These are phyloP conservation scores for Nasonia oneida DNA, from an alignment of 2,888 invertebrate species.

Conservation along the genomic window DNA sequence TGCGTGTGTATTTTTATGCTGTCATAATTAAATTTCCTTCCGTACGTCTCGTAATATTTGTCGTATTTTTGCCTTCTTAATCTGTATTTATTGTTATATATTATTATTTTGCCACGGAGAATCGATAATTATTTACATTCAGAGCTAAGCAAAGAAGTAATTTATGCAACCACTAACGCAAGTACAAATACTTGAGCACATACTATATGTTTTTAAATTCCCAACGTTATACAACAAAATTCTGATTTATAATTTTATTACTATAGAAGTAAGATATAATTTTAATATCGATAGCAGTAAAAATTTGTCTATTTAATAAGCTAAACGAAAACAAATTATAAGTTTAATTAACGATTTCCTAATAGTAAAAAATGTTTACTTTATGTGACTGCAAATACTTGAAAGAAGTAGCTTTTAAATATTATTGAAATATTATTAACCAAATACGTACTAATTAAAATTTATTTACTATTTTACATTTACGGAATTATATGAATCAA, in stretches of 20 bases:
- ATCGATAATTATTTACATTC: conserved; percentile 38
- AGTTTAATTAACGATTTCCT: not conserved
- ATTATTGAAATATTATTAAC: not conserved
- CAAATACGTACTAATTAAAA: not conserved
- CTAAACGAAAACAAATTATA: not conserved
- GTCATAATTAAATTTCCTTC: not conserved
- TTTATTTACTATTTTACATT: conserved; percentile 13
- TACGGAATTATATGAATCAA: conserved; percentile 18
- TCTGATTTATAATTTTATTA: not conserved
- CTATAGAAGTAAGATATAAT: not conserved
- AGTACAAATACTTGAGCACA: conserved; percentile 35
- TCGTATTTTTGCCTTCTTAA: not conserved
- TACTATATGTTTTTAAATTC: not conserved
- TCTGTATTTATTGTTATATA: not conserved
- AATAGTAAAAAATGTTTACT: conserved; percentile 22
- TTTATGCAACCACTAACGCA: conserved; percentile 34
- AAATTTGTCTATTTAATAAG: not conserved
- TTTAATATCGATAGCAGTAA: not conserved
- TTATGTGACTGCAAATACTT: not conserved
- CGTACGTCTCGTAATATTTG: not conserved
- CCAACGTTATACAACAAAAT: not conserved
- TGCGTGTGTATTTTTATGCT: not conserved
- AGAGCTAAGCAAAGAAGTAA: conserved; percentile 28
- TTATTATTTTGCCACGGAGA: conserved; percentile 9
- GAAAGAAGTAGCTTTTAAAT: conserved; percentile 25